Percentiles rank a stretch among this genome's conserved stretches.
phyloP scores from a whole-genome alignment of 1,140 invertebrate genomes.

The Drosophila nannoptera region DNA sequence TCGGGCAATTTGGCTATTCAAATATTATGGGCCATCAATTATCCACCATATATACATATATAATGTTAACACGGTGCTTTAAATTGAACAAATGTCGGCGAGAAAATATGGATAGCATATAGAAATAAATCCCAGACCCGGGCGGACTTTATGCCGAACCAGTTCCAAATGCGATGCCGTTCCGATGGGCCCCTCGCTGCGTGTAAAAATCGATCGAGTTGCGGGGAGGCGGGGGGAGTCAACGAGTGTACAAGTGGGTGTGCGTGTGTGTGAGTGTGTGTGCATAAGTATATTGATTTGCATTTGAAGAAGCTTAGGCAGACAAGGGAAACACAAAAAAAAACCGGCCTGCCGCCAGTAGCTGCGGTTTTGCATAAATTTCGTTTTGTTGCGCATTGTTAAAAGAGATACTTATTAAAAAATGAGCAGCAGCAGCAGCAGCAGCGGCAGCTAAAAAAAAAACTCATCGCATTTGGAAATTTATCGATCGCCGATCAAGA shows the following conservation, averaged over 20 bases:
- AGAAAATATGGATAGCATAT: neutral
- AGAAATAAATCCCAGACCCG: conserved; percentile 5
- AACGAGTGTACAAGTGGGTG: neutral
- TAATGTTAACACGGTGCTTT: neutral
- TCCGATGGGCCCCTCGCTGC: neutral
- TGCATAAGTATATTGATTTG: conserved; percentile 36
- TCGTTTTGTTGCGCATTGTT: conserved; percentile 41
- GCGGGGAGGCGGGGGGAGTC: neutral
- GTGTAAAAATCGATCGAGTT: conserved; percentile 22
- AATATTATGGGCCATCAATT: no score
- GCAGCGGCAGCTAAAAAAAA: conserved; percentile 26
- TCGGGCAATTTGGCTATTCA: no score
- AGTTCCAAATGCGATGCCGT: neutral
- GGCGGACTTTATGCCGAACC: conserved; percentile 1
- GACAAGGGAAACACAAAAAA: conserved; percentile 13
- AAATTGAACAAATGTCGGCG: neutral
- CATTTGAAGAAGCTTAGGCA: conserved; percentile 36
- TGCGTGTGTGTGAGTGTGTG: conserved; percentile 5
- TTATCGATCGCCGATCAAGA: conserved; percentile 49
- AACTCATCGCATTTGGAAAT: conserved; percentile 40
- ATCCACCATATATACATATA: neutral
- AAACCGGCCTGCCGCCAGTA: conserved; percentile 51
- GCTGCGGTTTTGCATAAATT: conserved; percentile 62
- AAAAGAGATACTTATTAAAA: conserved; percentile 10
- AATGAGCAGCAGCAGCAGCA: neutral